Percentiles rank a stretch among this genome's conserved stretches.
phyloP scores from a whole-genome alignment of 2,888 invertebrate species.

The Diplazon laetatorius region DNA sequence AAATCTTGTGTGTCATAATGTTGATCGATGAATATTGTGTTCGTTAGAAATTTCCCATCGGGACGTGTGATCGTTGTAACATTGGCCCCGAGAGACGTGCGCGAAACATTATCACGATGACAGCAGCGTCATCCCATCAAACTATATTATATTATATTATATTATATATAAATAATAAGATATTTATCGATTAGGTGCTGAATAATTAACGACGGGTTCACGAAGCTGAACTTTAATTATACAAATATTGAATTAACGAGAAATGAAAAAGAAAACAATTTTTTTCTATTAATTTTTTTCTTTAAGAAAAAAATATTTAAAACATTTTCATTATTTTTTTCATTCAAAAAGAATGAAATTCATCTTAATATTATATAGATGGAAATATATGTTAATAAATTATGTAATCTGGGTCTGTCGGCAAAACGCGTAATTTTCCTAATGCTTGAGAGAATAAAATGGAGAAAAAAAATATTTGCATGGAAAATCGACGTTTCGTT shows the following conservation, averaged over 20 bases:
- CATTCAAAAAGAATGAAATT: neutral
- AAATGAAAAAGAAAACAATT: neutral
- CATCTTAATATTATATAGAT: neutral
- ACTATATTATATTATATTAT: constrained; percentile 1
- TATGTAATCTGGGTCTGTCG: neutral
- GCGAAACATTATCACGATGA: neutral
- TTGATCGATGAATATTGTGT: constrained; percentile 28
- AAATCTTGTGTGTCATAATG: constrained; percentile 20
- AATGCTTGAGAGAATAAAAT: neutral
- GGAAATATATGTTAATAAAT: neutral
- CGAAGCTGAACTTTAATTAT: constrained; percentile 1
- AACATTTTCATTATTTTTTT: no score
- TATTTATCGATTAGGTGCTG: neutral
- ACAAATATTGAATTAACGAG: neutral
- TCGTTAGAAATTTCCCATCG: constrained; percentile 15
- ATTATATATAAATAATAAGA: neutral
- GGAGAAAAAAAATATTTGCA: constrained; percentile 9
- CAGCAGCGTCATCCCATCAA: neutral
- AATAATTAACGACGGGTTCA: neutral
- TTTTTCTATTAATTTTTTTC: no score
- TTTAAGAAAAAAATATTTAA: no score
- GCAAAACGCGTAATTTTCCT: neutral
- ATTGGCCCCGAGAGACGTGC: constrained; percentile 27
- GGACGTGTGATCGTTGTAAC: constrained; percentile 13
- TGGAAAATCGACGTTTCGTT: neutral